Conservation (phyloP, 2,888 invertebrate species). For the Athalia rosae region DNA sequence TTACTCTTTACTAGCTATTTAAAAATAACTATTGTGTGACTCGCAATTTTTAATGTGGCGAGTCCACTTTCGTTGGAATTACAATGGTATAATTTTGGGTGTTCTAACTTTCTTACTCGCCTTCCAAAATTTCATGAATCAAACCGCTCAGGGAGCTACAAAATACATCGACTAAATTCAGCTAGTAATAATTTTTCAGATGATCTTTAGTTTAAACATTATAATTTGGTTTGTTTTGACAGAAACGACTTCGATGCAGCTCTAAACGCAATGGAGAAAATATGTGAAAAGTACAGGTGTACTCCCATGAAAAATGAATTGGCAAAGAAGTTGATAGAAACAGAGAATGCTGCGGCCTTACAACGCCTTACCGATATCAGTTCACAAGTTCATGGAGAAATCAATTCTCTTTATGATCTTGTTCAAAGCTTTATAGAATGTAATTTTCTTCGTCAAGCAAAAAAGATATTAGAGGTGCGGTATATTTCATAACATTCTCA, state of each 20-base stretch:
- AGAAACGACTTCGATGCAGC: slow-evolving; percentile 83
- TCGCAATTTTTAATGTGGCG: too few relatives aligned
- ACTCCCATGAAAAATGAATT: slow-evolving; percentile 88
- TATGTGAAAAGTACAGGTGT: slow-evolving; percentile 80
- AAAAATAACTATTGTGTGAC: too few relatives aligned
- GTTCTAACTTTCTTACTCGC: too few relatives aligned
- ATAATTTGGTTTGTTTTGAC: slow-evolving; percentile 46
- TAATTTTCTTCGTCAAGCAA: slow-evolving; percentile 85
- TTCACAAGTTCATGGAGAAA: slow-evolving; percentile 86
- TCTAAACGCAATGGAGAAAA: slow-evolving; percentile 82
- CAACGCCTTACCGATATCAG: slow-evolving; percentile 89
- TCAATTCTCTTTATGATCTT: slow-evolving; percentile 88
- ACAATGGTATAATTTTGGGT: too few relatives aligned
- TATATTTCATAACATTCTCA: background rate
- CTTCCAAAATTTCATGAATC: too few relatives aligned
- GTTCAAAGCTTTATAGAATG: slow-evolving; percentile 90
- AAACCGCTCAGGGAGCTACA: too few relatives aligned
- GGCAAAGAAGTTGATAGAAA: slow-evolving; percentile 82
- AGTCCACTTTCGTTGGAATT: too few relatives aligned
- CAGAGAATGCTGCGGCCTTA: slow-evolving; percentile 86
- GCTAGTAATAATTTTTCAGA: too few relatives aligned
- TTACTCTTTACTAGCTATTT: too few relatives aligned
- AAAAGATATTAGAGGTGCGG: slow-evolving; percentile 84
- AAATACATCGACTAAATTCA: too few relatives aligned
- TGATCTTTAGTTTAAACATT: slow-evolving; percentile 9